Base-by-base conservation (phyloP, 2,797 vertebrate species). In the Sebastes hubbsi region DNA sequence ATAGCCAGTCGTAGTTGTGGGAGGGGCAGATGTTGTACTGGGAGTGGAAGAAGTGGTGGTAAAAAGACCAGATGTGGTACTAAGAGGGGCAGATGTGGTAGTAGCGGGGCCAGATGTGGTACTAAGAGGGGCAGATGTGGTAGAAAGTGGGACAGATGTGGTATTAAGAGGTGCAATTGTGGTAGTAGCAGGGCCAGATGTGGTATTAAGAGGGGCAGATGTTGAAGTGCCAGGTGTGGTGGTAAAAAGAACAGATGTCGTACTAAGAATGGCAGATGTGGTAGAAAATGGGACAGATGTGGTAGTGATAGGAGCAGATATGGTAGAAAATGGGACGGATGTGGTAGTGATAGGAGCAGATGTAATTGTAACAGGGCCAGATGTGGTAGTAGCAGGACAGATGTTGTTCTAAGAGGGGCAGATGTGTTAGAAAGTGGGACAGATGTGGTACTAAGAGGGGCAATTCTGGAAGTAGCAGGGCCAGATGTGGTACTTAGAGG, bases 381-480 rank as follows among this genome's bases (percentile, higher is more conserved):
- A 30, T 30, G 30, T 30, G 30, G 30, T 30, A 30, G 30, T 30
- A 30, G 30, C 30, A 30, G 30, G 30, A 7, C 5, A 29, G 25
- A n/a, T n/a, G 38, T 27, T 2, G 24, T 49, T 8, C 1, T 18
- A 2, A 34, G 1, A 14, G 42, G 18, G 0, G 0, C 4, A 16
- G 65, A 32, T 36, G 54, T 58, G 8, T 12, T 34, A 4, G 3
- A 24, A 5, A 0, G 0, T 27, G 42, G 18, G 0, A 0, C 4
- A 16, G 65, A 32, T 36, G 54, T 58, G 8, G 67, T 24, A 34
- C 7, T 20, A n/a, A n/a, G 2, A 29, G 42, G 25, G 25, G 25
- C 25, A 25, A 25, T 25, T 25, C 25, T 25, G 25, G 25, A 1
- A 6, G 5, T 32, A 4, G 1, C 1, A 55, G n/a, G 22, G 54